phyloP scores from a whole-genome alignment of 2,113 vertebrate genomes.

The Ivindomyrus marchei region DNA sequence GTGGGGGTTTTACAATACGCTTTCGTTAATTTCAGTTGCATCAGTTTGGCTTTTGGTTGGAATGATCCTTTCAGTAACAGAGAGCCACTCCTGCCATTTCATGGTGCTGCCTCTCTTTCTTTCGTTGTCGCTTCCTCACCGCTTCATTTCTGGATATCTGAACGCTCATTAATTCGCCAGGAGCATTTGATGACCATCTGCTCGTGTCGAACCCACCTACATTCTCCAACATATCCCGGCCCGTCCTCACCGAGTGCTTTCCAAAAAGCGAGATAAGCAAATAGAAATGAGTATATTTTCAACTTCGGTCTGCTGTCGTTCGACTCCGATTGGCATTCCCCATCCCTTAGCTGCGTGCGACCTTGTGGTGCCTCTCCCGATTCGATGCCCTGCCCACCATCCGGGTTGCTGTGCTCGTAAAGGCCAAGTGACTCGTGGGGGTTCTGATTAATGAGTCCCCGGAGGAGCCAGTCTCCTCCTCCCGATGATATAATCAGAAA shows the following conservation, averaged over 20 bases:
- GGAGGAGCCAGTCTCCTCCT: conserved; percentile 21
- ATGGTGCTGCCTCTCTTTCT: not conserved
- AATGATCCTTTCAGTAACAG: not conserved
- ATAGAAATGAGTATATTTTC: not conserved
- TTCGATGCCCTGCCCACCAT: not conserved
- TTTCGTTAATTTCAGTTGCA: not conserved
- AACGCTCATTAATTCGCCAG: not conserved
- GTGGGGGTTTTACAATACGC: not conserved
- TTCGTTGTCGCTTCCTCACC: not conserved
- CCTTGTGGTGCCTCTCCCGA: not conserved
- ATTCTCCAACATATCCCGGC: not conserved
- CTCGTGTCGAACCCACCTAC: conserved; percentile 10
- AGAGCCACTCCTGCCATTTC: not conserved
- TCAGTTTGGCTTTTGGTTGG: not conserved
- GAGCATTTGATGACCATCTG: conserved; percentile 17
- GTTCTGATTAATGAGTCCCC: conserved; percentile 32
- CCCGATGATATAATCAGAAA: conserved; percentile 27
- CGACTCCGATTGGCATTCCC: not conserved
- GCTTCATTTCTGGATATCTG: not conserved
- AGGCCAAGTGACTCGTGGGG: not conserved
- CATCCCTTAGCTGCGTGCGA: not conserved
- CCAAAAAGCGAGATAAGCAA: not conserved
- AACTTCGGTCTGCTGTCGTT: not conserved
- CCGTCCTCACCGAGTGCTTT: not conserved
- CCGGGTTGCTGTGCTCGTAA: not conserved